A percentile compares a stretch with the other conserved stretches of the same genome.
Evolutionary conservation across 1,140 invertebrate species (phyloP).

Genomic region (Drosophila sp.): DNA sequence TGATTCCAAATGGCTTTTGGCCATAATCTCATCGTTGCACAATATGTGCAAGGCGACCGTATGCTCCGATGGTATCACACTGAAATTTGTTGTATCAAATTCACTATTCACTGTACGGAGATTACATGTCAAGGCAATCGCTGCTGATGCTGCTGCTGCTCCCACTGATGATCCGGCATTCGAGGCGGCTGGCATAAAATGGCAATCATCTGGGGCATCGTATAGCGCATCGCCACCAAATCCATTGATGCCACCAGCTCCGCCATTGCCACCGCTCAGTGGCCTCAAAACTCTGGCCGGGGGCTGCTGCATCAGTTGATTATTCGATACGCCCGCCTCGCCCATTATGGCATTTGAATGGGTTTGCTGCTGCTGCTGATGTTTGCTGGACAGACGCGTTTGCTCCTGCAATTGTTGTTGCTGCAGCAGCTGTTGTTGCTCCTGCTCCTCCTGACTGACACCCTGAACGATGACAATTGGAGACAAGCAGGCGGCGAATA

Average conservation of each 20-base stretch:
- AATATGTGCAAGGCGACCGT: conserved; percentile 90
- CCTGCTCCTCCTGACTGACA: conserved; percentile 30
- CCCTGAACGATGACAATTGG: conserved; percentile 14
- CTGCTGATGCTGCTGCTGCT: conserved; percentile 57
- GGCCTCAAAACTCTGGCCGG: conserved; percentile 56
- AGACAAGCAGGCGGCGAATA: conserved; percentile 2
- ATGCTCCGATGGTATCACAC: conserved; percentile 92
- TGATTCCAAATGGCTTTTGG: conserved; percentile 89
- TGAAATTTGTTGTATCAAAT: conserved; percentile 93
- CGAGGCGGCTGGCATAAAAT: conserved; percentile 66
- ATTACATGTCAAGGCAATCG: conserved; percentile 91
- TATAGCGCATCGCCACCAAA: conserved; percentile 83
- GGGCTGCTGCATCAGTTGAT: conserved; percentile 64
- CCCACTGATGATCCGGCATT: conserved; percentile 75
- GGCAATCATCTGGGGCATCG: conserved; percentile 92
- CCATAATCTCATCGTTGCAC: conserved; percentile 90
- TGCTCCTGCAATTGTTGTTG: conserved; percentile 24
- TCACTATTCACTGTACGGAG: conserved; percentile 91
- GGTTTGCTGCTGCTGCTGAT: conserved; percentile 56
- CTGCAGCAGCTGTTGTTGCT: conserved; percentile 7
- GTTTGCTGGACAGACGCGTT: conserved; percentile 41
- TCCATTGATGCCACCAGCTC: conserved; percentile 13
- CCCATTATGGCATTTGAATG: conserved; percentile 81
- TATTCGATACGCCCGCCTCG: conserved; percentile 73
- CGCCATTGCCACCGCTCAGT: conserved; percentile 10